phyloP scores from a whole-genome alignment of 2,113 vertebrate genomes.

The Gambusia holbrooki region DNA sequence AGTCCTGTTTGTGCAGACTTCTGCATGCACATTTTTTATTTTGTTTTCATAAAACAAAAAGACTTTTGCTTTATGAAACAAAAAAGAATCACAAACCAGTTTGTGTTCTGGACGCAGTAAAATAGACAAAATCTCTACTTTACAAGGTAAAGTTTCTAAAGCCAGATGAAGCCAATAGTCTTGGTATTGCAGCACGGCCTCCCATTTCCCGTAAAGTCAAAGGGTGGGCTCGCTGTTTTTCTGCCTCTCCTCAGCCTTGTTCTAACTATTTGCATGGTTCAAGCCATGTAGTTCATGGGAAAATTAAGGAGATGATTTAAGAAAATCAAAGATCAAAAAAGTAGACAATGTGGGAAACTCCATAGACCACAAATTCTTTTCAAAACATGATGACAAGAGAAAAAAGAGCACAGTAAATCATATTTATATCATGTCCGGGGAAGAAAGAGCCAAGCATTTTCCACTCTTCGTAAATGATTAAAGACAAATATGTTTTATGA shows the following conservation, averaged over 20 bases:
- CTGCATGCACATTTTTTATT: background rate
- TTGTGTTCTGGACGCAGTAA: background rate
- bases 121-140: constrained; percentile 17
- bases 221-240: constrained; percentile 66
- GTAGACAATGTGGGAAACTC: constrained; percentile 71
- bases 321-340: constrained; percentile 75
- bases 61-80: too few species aligned
- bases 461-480: background rate
- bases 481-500: background rate
- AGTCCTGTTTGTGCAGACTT: constrained; percentile 3
- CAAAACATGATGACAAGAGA: constrained; percentile 63
- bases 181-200: constrained; percentile 45
- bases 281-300: constrained; percentile 74
- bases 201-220: constrained; percentile 77
- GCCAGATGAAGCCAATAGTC: constrained; percentile 56
- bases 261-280: constrained; percentile 64
- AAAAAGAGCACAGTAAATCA: constrained; percentile 32
- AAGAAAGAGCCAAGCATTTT: background rate
- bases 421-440: constrained; percentile 7
- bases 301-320: constrained; percentile 78
- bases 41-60: constrained; percentile 19
- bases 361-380: constrained; percentile 72
- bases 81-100: too few species aligned
- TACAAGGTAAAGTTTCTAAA: constrained; percentile 47
- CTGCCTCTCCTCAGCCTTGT: constrained; percentile 39